These are phyloP conservation scores for Lepidostoma basale DNA, from an alignment of 1,140 invertebrate species.

Conservation along the genomic window DNA sequence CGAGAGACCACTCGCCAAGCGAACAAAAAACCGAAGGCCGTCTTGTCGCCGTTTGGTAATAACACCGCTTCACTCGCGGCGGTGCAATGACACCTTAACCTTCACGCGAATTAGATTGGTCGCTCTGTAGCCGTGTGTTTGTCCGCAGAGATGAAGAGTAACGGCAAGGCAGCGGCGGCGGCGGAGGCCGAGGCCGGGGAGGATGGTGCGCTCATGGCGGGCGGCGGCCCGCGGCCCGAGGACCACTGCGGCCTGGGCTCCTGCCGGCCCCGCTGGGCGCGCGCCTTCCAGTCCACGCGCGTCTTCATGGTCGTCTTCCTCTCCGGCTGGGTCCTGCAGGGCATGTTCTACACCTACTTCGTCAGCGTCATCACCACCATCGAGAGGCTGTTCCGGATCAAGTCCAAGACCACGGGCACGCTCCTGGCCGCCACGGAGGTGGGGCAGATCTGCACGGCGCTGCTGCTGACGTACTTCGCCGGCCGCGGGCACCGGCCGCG, in stretches of 20 bases:
- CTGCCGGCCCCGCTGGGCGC: constrained; percentile 72
- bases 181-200: constrained; percentile 13
- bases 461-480: constrained; percentile 91
- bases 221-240: constrained; percentile 33
- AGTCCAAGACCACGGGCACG: constrained; percentile 92
- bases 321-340: constrained; percentile 87
- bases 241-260: constrained; percentile 73
- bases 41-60: constrained; percentile 9
- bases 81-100: constrained; percentile 15
- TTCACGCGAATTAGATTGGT: constrained; percentile 15
- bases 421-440: constrained; percentile 94
- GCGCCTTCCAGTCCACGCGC: constrained; percentile 85
- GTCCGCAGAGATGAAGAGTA: constrained; percentile 21
- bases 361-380: constrained; percentile 96
- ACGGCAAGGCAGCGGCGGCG: constrained; percentile 26
- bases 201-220: constrained; percentile 25
- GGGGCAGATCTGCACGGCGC: constrained; percentile 87
- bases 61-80: constrained; percentile 1
- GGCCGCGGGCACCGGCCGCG: constrained; percentile 93
- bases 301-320: constrained; percentile 88
- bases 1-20: neutral
- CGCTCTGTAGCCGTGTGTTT: neutral
- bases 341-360: constrained; percentile 95
- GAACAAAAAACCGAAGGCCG: constrained; percentile 18
- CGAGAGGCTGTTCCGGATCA: constrained; percentile 94